These are phyloP conservation scores for Molanna angustata DNA, from an alignment of 2,888 invertebrate species.

Conservation along the genomic window DNA sequence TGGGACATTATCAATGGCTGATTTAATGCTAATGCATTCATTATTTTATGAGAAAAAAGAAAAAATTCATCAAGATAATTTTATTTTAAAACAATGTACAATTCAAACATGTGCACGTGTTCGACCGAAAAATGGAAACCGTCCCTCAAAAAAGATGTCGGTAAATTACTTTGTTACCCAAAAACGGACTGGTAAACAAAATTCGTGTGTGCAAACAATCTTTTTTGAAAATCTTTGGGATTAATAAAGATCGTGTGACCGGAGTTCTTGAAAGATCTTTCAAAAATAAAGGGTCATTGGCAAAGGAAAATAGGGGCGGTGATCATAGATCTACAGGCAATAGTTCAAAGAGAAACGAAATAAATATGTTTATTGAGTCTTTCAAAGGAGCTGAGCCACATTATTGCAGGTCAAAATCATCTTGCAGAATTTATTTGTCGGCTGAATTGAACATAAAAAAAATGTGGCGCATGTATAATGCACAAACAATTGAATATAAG, in stretches of 20 bases:
- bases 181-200: too few relatives aligned
- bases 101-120: not conserved
- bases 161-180: too few relatives aligned
- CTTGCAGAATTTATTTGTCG: not conserved
- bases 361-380: not conserved
- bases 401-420: not conserved
- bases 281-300: not conserved
- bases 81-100: not conserved
- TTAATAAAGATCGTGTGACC: not conserved
- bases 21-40: not conserved
- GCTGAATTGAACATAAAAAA: not conserved
- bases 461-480: not conserved
- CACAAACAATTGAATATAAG: not conserved
- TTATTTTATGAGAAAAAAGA: not conserved
- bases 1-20: not conserved
- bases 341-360: not conserved
- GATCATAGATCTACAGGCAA: not conserved
- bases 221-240: not conserved
- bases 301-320: not conserved
- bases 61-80: not conserved
- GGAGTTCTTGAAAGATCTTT: not conserved
- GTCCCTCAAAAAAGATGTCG: too few relatives aligned
- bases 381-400: not conserved
- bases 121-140: not conserved
- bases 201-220: not conserved